Base-by-base conservation (phyloP, 2,113 vertebrate genomes). In the Pangasianodon hypophthalmus region DNA sequence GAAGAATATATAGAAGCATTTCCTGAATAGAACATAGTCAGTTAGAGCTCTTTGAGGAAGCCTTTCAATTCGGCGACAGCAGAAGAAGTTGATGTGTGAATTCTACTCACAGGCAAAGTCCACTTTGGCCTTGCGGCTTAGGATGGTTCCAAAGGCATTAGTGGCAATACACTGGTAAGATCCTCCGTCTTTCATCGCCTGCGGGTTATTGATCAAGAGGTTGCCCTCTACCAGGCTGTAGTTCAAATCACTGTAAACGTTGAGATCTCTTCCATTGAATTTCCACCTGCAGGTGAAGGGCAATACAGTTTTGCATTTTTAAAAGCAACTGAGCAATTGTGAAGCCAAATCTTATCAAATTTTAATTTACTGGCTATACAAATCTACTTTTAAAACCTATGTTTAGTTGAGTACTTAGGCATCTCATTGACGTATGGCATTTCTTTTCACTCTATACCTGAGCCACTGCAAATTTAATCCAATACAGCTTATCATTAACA, bases 41-140 rank as follows among this genome's bases (percentile, higher is more conserved):
- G 1, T 64, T 29, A 69, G 62, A 26, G 24, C 2, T 69, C 14
- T 32, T 5, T 32, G 67, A 73, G 69, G 18, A 32, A 44, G 62
- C 10, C 24, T 86, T 80, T 80, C 21, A 88, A 44, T 60, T 37
- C 75, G 48, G 73, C 32, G 46, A 4, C 60, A 37, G 26, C 82
- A 81, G 6, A 32, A 56, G 18, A 73, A 79, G 18, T 5, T 19
- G 26, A 48, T 6, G 2, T 24, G 48, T 54, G 91, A 79, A 91
- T n/a, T 58, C 0, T 89, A 97, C 97, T 98, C 95, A 98, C 98
- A 98, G 94, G 97, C 97, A 95, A 98, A 99, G 87, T 97, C 97
- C 86, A 99, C 97, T 90, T 96, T 97, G 26, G 97, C 97, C 87
- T 96, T 96, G 88, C 94, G 96, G 95, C 98, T 98, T 90, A 98